Percentiles rank a stretch among this genome's conserved stretches.
These are phyloP conservation scores for Stegodyphus mimosarum DNA, from an alignment of 1,140 invertebrate genomes.

Conservation along the genomic window DNA sequence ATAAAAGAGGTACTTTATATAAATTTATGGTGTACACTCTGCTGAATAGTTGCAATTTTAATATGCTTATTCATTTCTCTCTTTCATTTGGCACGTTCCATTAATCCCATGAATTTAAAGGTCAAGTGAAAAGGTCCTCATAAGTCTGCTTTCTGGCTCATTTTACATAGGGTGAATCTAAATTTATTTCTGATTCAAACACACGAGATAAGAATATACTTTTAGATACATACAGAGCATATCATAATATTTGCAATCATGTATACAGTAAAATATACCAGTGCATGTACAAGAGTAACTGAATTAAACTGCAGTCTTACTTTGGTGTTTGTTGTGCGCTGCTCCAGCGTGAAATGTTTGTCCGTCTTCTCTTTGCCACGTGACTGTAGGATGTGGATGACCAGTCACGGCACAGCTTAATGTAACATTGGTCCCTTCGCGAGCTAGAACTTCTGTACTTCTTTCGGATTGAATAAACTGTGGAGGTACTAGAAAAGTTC, in stretches of 20 bases:
- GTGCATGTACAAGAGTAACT: background rate
- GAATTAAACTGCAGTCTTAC: background rate
- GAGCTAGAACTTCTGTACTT: slow-evolving; percentile 85
- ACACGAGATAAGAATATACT: no score
- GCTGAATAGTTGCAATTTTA: no score
- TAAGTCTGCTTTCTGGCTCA: no score
- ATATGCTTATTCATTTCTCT: no score
- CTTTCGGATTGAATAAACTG: slow-evolving; percentile 90
- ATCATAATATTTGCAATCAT: background rate
- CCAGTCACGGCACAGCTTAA: slow-evolving; percentile 88
- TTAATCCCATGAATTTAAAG: no score
- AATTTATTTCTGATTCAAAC: no score
- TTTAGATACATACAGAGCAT: no score
- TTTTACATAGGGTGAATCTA: no score
- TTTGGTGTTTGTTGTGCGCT: slow-evolving; percentile 30
- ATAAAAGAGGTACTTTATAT: no score
- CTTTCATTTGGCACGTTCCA: no score
- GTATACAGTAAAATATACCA: background rate
- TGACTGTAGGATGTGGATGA: slow-evolving; percentile 87
- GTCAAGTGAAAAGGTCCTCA: no score
- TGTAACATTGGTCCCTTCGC: slow-evolving; percentile 89
- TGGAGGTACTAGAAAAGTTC: slow-evolving; percentile 79
- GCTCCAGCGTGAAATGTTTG: slow-evolving; percentile 73
- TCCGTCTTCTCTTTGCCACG: slow-evolving; percentile 91
- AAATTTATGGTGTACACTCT: no score